These are phyloP conservation scores for Pyralis farinalis DNA, from an alignment of 2,888 invertebrate genomes.

Conservation along the genomic window DNA sequence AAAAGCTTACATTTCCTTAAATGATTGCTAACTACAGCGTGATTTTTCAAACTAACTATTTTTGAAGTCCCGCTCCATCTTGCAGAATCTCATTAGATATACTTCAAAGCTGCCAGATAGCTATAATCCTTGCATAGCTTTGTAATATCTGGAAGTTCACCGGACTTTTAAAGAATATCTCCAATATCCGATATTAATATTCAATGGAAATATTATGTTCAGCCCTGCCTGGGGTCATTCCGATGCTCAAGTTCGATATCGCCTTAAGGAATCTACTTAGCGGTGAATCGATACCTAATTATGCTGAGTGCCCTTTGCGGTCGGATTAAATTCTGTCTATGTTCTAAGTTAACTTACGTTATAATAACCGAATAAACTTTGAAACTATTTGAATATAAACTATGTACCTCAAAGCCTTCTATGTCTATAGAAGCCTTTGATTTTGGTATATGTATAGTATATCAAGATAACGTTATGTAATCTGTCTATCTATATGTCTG, in stretches of 20 bases:
- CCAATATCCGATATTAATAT: conserved; percentile 62
- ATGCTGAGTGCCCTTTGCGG: conserved; percentile 25
- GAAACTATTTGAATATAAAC: neutral
- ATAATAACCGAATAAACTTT: neutral
- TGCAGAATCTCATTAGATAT: no score
- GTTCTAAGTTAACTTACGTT: conserved; percentile 1
- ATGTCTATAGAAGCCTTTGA: no score
- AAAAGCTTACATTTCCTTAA: no score
- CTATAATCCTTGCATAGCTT: conserved; percentile 34
- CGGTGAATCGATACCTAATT: conserved; percentile 44
- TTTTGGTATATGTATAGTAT: no score
- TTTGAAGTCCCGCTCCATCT: no score
- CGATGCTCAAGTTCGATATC: conserved; percentile 31
- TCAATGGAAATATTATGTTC: conserved; percentile 35
- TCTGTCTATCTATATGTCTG: no score
- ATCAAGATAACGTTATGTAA: no score
- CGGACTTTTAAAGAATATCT: conserved; percentile 48
- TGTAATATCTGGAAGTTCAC: conserved; percentile 49
- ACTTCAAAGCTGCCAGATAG: neutral
- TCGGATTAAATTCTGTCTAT: conserved; percentile 29
- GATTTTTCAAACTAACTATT: no score
- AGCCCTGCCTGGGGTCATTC: conserved; percentile 36
- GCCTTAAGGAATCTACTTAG: conserved; percentile 52
- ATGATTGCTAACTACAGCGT: no score
- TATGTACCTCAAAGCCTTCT: no score